Base-by-base conservation (phyloP, 2,888 invertebrate species). In the Vesta saturnalis region DNA sequence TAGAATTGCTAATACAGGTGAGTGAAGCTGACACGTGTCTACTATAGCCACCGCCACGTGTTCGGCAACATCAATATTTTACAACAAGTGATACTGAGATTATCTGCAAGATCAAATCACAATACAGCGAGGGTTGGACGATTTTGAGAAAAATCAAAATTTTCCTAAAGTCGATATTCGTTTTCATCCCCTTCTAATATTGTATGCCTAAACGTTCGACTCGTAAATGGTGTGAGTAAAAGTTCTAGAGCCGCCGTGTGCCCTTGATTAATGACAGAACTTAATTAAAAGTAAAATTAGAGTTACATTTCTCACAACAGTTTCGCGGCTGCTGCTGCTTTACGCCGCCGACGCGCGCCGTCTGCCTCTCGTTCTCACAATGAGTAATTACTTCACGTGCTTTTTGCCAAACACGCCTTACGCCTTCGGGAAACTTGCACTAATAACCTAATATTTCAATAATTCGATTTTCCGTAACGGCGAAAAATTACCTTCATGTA, bases 281-380 rank as follows among this genome's bases (percentile, higher is more conserved):
- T 85, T 85, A 85, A 85, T 85, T 85, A 85, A 85, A 85, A 84
- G 84, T 81, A 80, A 82, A 82, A 83, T 83, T 83, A 80, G 81
- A 82, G 80, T 81, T 81, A 81, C 82, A 80, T 82, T 83, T 82
- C 81, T 81, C 82, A 77, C 78, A 78, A 76, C 76, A 74, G 75
- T 73, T 39, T 75, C 74, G 71, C 69, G 72, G 75, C 74, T 72
- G 75, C 76, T 74, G 73, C 73, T 73, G 76, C 49, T 49, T 49
- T 18, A 15, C 73, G 71, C 76, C 71, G 73, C 69, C 63, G 67
- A 71, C 57, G 30, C 39, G 49, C 60, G n/a, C 39, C 39, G 43
- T 60, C 65, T 55, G 69, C 64, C 68, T 69, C 63, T 72, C 72
- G 69, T 70, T 72, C 69, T 65, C 64, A 46, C 61, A 65, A 69